These are phyloP conservation scores for Chloropsis cyanopogon DNA, from an alignment of 2,113 vertebrate genomes.

Conservation along the genomic window DNA sequence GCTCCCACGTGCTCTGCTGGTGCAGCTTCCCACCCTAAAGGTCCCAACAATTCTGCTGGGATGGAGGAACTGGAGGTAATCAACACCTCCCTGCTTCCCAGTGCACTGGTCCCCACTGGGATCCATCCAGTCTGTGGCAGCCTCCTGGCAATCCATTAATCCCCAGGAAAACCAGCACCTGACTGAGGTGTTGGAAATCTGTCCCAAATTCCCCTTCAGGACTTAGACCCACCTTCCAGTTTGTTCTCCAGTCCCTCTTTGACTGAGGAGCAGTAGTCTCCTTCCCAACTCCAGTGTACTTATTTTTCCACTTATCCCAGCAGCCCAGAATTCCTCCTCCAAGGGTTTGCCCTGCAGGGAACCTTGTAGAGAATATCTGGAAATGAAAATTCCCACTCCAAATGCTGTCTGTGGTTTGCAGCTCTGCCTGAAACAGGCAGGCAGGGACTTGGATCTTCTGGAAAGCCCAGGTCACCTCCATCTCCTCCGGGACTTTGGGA, in stretches of 20 bases:
- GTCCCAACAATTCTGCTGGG: not conserved
- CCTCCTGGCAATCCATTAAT: not conserved
- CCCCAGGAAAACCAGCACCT: not conserved
- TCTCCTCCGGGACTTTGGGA: not conserved
- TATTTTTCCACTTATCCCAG: not conserved
- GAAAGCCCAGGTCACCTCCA: not conserved
- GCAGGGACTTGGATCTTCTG: not conserved
- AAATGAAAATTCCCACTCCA: not conserved
- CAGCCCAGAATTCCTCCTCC: not conserved
- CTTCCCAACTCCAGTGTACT: not conserved
- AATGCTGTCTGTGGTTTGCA: not conserved
- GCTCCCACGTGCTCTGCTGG: not conserved
- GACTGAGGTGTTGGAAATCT: not conserved
- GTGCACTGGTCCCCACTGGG: accelerated
- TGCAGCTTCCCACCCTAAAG: not conserved
- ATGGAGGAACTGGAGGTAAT: not conserved
- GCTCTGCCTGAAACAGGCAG: not conserved
- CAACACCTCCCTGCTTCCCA: not conserved
- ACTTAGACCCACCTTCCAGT: not conserved
- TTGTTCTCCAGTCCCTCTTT: not conserved
- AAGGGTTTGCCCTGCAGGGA: not conserved
- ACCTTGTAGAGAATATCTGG: not conserved
- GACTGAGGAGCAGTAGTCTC: not conserved
- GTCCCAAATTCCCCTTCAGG: not conserved
- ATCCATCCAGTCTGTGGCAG: not conserved